Evolutionary conservation across 2,113 vertebrate genomes (phyloP), one percentile per base, ranked within the genome.

Genomic region (Chaetodon trifascialis): DNA sequence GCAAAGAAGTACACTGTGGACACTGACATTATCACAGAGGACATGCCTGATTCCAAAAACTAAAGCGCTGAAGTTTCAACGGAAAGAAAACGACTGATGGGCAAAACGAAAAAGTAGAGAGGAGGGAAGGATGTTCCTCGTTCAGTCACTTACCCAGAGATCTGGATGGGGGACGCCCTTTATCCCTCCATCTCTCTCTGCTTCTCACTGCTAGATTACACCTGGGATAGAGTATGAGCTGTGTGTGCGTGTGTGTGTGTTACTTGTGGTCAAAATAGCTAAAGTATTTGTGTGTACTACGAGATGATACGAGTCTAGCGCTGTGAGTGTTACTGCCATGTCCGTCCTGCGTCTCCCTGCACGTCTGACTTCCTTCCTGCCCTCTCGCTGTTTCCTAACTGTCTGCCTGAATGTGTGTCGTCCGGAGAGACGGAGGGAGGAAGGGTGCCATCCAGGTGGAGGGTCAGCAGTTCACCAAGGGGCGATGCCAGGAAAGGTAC

Each of bases 61-160:
- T 73, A 72, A 46, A 87, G 63, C 84, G 73, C 85, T 84, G 80
- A 82, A 76, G 79, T 80, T 64, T 59, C 7, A 42, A 84, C 68
- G 69, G 52, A 81, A 68, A 51, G 25, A 73, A 78, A 74, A 76
- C 21, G 14, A 56, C 5, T 12, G 34, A 88, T 30, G 66, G 85
- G 46, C 36, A 44, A 54, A 83, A 72, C 16, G 23, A 36, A 75
- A 71, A 38, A 75, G 30, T 76, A 23, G 47, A 60, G 70, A 76
- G 71, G 71, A 77, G 34, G 55, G 55, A 74, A 56, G 46, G 79
- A 84, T 11, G 63, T 21, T 64, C 47, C 8, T 70, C 2, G 40
- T 75, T 69, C 34, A 64, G 19, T 79, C 69, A 91, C 91, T 91
- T 88, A 90, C 89, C 89, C 47, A 85, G 56, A 79, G 58, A 59